Evolutionary conservation across 2,797 vertebrate genomes (phyloP).

Genomic region (Micropoecilia bifurca): DNA sequence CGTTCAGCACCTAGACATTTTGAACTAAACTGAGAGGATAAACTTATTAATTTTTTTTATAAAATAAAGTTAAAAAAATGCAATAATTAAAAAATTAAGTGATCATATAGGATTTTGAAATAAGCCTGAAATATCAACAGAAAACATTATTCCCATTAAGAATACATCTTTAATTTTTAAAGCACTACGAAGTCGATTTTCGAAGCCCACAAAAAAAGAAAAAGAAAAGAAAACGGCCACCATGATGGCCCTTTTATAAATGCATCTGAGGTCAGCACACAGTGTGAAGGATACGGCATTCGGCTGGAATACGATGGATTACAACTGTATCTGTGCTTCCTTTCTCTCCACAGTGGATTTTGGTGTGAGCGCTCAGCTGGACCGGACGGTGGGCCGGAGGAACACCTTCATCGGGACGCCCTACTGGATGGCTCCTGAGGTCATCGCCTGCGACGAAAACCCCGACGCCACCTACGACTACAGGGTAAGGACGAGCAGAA

Average conservation of each 20-base stretch:
- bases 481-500: constrained; percentile 78
- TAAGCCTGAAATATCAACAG: neutral
- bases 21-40: neutral
- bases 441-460: constrained; percentile 98
- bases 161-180: neutral
- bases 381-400: constrained; percentile 95
- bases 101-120: neutral
- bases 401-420: constrained; percentile 99
- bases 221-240: neutral
- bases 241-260: neutral
- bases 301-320: neutral
- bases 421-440: constrained; percentile 99
- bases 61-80: neutral
- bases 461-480: constrained; percentile 99
- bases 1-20: neutral
- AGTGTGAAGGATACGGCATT: neutral
- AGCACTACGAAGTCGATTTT: neutral
- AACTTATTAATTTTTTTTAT: neutral
- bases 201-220: neutral
- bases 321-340: neutral
- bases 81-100: neutral
- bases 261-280: neutral
- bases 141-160: neutral
- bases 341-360: constrained; percentile 88
- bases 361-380: constrained; percentile 96